Percentiles rank a stretch among this genome's conserved stretches.
phyloP scores from a whole-genome alignment of 2,113 vertebrate species.

The Megaptera novaeangliae region DNA sequence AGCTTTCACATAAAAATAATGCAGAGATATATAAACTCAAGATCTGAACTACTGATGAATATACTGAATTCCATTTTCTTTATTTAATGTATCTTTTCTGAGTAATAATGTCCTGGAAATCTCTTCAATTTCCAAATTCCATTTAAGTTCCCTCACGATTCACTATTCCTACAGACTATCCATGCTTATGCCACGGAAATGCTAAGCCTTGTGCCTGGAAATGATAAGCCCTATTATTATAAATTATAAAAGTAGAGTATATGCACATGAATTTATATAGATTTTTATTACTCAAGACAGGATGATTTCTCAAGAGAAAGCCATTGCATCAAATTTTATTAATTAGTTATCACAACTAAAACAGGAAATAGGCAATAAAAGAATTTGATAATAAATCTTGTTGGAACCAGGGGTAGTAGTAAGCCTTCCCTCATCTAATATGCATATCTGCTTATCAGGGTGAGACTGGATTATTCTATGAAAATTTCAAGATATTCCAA shows the following conservation, averaged over 20 bases:
- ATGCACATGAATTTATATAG: not conserved
- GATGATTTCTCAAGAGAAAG: not conserved
- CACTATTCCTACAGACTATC: not conserved
- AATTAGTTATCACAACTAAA: not conserved
- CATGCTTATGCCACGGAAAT: not conserved
- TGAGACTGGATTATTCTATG: not conserved
- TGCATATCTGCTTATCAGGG: not conserved
- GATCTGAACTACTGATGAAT: not conserved
- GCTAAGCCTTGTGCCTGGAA: not conserved
- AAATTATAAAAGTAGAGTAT: not conserved
- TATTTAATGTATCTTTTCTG: not conserved
- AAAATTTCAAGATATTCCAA: not conserved
- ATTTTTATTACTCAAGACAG: not conserved
- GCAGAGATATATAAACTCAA: not conserved
- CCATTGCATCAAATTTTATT: not conserved
- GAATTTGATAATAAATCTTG: not conserved
- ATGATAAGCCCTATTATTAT: not conserved
- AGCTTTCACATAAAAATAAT: not conserved
- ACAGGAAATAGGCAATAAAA: not conserved
- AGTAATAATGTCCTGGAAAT: not conserved
- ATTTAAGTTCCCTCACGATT: not conserved
- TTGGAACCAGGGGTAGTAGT: not conserved
- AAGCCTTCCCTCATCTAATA: not conserved
- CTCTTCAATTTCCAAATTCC: not conserved
- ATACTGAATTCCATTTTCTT: not conserved